Evolutionary conservation across 2,797 vertebrate species (phyloP), one percentile per base, ranked within the genome.

Genomic region (Aldrovandia affinis): DNA sequence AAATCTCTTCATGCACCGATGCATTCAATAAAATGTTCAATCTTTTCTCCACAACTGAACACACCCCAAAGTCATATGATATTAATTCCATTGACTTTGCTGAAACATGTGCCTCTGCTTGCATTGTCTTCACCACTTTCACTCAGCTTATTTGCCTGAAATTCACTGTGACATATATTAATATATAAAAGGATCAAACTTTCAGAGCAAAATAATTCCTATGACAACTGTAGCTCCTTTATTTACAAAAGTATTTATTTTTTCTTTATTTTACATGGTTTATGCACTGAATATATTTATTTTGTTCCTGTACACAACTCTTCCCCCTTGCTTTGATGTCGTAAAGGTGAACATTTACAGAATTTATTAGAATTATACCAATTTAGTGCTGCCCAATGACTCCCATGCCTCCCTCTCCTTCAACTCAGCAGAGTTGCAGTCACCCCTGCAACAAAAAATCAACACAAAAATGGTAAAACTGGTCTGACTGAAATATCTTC

Each of bases 211-310:
- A 83, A 73, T 36, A 73, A 75, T 75, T 55, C 50, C 63, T 83
- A 36, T 83, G 47, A 75, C 54, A 83, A 63, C 78, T 50, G 42
- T 47, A 28, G 36, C 42, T 61, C 73, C 30, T 52, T 59, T 83
- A 83, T 83, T 78, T 78, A 83, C 75, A 83, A 78, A 78, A 77
- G 25, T 78, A 78, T 78, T 44, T 2, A 22, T 78, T 52, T 55
- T 79, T 79, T 52, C 44, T 28, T 28, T 57, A 83, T 83, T 83
- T 83, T 83, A 78, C 68, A 83, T 39, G 30, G 36, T 73, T 55
- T 83, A 78, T 78, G 70, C 73, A 78, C 30, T 44, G 42, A 63
- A 83, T 33, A 83, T 75, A 83, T 70, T 77, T 39, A 0, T 39
- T 81, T 63, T 73, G 28, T 55, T 83, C 81, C 47, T 83, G 65